Evolutionary conservation across 1,140 invertebrate species (phyloP), one percentile per base, ranked within the genome.

Genomic region (Aplysia californica): DNA sequence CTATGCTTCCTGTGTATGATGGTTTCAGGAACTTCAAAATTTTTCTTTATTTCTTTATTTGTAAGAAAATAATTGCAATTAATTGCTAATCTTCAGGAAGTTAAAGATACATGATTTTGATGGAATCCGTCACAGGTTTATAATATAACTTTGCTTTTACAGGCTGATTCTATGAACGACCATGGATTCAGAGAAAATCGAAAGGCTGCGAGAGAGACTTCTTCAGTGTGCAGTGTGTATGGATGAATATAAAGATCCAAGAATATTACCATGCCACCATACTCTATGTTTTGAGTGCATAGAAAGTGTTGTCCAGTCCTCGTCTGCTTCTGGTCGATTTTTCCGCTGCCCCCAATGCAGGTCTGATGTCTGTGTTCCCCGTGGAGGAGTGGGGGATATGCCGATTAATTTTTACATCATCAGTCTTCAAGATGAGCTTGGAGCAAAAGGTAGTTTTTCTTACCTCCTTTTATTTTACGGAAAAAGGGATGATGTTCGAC

Each of bases 371-470:
- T 85, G 79, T 76, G 84, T 87, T 6, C 84, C 86, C 0, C 73
- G 82, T 29, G 84, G 82, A 39, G 86, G 86, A 10, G 78, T 86
- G 1, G 79, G 80, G 66, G 84, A 86, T 69, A 84, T 87, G 58
- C 86, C 86, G n/a, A 81, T 85, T 55, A 86, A 86, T 77, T 87
- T 87, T 65, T 86, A 85, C 78, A 81, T 87, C 64, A 82, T 82
- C 61, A 85, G 86, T 58, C 82, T 87, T 50, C 83, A 85, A 72
- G 86, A 87, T 72, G 86, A 87, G 65, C 69, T 87, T 35, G 86
- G 86, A 3, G 70, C 79, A 3, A 77, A 72, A 66, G 61, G 74
- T 76, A 36, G n/a, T n/a, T n/a, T n/a, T n/a, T n/a, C n/a, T n/a
- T n/a, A n/a, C n/a, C n/a, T n/a, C n/a, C n/a, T n/a, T n/a, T n/a